Base-by-base conservation (phyloP, 2,888 invertebrate genomes). In the Pollenia amentaria region DNA sequence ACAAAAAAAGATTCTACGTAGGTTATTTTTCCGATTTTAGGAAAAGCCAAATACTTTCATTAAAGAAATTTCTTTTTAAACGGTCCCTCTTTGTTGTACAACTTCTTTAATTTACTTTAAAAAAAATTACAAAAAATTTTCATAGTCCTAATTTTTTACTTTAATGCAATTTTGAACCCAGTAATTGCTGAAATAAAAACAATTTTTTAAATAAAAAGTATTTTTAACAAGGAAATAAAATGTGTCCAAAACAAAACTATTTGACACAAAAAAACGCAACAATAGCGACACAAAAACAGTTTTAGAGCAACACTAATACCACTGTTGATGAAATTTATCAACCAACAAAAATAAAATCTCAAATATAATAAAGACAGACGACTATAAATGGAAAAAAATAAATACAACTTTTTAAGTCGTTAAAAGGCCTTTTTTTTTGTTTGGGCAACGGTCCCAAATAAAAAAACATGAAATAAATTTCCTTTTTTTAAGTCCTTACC, bases 261-360 rank as follows among this genome's bases (percentile, higher is more conserved):
- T 55, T 55, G n/a, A 21, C 29, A 65, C 16, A 29, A 44, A 21
- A 44, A 21, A 18, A 42, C n/a, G 14, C 60, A 44, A 44, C 44
- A 65, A 62, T 12, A 55, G 29, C 38, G 16, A 11, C 16, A 53
- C 3, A 51, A 21, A 64, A 69, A 69, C 16, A 18, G 16, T n/a
- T 29, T 29, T 62, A 16, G 62, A 16, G 40, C 3, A 29, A 40
- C 42, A 55, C 46, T 77, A 12, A 21, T 40, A 51, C 3, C 48
- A 77, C 62, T 44, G 76, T 65, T 77, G 76, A 53, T 18, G 65
- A 51, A 60, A n/a, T 57, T 11, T 48, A 65, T 9, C 29, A 46
- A 65, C 11, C 29, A 46, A 3, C 55, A 46, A 10, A n/a, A 81
- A 14, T 65, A 57, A 3, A 42, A 65, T 7, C 38, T 14, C 14